phyloP scores from a whole-genome alignment of 2,797 vertebrate genomes.

The Poeciliopsis turneri region DNA sequence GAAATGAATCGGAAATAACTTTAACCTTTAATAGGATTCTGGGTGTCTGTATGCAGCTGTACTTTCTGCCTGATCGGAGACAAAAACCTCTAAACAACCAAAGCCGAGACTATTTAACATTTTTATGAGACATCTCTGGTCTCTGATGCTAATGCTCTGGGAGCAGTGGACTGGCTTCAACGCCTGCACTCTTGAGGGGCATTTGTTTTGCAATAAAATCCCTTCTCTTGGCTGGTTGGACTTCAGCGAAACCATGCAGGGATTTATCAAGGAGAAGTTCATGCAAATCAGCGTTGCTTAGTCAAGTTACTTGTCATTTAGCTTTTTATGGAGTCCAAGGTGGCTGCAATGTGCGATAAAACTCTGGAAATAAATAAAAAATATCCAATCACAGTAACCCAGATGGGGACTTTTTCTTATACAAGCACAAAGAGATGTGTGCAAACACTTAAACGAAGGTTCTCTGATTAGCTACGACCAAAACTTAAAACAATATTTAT shows the following conservation, averaged over 20 bases:
- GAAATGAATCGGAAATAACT: slow-evolving; percentile 29
- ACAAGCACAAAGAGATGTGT: background rate
- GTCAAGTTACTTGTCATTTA: background rate
- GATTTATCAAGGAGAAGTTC: background rate
- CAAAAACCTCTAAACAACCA: slow-evolving; percentile 13
- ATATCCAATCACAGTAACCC: background rate
- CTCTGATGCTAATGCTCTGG: background rate
- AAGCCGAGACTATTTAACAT: slow-evolving; percentile 10
- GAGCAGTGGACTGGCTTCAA: background rate
- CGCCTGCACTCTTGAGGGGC: background rate
- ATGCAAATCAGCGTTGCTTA: background rate
- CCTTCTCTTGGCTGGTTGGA: background rate
- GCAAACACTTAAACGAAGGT: background rate
- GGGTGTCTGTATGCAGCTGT: background rate
- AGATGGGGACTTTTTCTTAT: background rate
- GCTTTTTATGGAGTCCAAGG: background rate
- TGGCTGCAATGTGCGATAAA: background rate
- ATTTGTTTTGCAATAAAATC: background rate
- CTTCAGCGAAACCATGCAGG: background rate
- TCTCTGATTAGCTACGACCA: background rate
- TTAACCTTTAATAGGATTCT: slow-evolving; percentile 18
- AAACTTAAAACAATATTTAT: background rate
- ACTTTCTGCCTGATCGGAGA: slow-evolving; percentile 1
- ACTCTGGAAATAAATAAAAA: background rate
- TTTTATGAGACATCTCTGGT: background rate